These are phyloP conservation scores for Ophion costatus DNA, from an alignment of 2,888 invertebrate species.

Conservation along the genomic window DNA sequence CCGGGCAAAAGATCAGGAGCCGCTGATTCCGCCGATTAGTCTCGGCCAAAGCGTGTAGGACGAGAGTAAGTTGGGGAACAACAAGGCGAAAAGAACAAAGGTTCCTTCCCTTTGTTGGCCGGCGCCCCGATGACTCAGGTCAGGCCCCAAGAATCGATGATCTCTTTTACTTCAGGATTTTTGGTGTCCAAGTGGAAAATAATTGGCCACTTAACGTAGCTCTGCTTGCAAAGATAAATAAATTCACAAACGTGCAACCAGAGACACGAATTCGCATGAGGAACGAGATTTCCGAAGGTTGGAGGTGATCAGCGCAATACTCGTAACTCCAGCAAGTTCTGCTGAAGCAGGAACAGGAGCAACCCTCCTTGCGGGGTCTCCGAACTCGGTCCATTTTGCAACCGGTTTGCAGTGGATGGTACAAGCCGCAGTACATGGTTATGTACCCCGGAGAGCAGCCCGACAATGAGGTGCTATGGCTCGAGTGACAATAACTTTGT, in stretches of 20 bases:
- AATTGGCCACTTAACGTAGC: background rate
- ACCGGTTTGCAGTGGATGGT: conserved; percentile 57
- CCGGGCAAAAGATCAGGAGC: conserved; percentile 34
- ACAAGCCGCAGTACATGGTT: conserved; percentile 10
- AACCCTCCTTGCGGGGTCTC: conserved; percentile 59
- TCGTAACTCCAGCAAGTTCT: conserved; percentile 38
- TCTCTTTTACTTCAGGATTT: background rate
- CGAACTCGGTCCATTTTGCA: conserved; percentile 67
- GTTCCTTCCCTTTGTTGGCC: background rate
- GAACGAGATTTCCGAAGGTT: conserved; percentile 45
- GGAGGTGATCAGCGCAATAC: conserved; percentile 18
- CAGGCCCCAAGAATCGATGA: background rate
- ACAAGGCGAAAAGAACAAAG: conserved; percentile 13
- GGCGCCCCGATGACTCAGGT: conserved; percentile 23
- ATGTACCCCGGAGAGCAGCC: conserved; percentile 19
- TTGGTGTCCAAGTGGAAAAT: background rate
- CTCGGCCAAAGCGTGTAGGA: conserved; percentile 29
- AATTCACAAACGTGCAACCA: background rate
- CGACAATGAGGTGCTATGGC: conserved; percentile 51
- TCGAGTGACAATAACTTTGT: conserved; percentile 60
- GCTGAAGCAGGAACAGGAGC: conserved; percentile 55
- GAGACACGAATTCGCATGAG: conserved; percentile 33
- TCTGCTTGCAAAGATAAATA: background rate
- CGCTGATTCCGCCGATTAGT: conserved; percentile 47
- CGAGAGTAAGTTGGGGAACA: background rate